Evolutionary conservation across 2,797 vertebrate genomes (phyloP), one percentile per base, ranked within the genome.

Genomic region (Rhodeus uyekii): DNA sequence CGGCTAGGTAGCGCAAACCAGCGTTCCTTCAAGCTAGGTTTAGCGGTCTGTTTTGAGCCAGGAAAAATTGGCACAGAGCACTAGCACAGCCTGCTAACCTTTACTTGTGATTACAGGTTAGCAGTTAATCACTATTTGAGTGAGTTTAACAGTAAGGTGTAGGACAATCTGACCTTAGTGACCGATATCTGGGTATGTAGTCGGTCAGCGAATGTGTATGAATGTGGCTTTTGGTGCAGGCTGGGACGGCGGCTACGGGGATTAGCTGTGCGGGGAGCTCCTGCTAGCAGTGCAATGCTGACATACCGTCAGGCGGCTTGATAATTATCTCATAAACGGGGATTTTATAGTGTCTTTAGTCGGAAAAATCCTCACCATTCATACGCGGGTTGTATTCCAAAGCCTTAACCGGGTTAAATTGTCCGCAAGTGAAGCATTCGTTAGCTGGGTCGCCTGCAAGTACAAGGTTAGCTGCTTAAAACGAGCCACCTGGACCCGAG

Each of bases 21-120:
- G 27, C 42, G 18, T 29, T 44, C n/a, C 75, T 83, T 67, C 81
- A 86, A 0, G 18, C 69, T 87, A 4, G 78, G 46, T 75, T 55
- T 50, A 76, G 36, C 78, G 72, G 55, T 87, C 84, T 88, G 87
- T 87, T 88, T 85, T 88, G 84, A 86, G 84, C 50, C 79, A 87
- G 76, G 39, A 73, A 83, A 83, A 85, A 77, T 82, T 69, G 79
- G 79, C 69, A 86, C 50, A 78, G 60, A 82, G 80, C 61, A 58
- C 63, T 82, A 82, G 73, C 80, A 42, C 46, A 80, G 82, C 39
- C 65, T 72, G 86, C 82, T 79, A 85, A 80, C 82, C 18, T 77
- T 79, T 67, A 61, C 32, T 79, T 67, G 53, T 38, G 58, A 24
- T 48, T 67, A 80, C 76, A 18, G 42, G 83, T 67, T 38, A 67